phyloP scores from a whole-genome alignment of 1,140 invertebrate genomes.

The Bombus impatiens region DNA sequence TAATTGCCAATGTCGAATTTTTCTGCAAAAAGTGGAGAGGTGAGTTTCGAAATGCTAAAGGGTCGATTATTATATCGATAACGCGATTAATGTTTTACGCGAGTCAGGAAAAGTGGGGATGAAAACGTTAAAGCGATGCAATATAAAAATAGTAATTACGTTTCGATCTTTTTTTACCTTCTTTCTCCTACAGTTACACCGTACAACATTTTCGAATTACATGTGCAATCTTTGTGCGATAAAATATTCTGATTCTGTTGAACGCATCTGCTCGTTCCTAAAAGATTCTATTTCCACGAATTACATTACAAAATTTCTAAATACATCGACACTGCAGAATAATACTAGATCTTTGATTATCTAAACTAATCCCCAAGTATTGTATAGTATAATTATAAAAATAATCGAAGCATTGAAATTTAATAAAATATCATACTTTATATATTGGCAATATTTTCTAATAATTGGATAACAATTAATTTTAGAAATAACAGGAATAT shows the following conservation, averaged over 20 bases:
- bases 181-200: background rate
- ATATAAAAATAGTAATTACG: background rate
- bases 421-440: background rate
- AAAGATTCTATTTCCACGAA: too few relatives aligned
- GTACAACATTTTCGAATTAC: slow-evolving; percentile 10
- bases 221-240: background rate
- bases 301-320: background rate
- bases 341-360: background rate
- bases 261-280: background rate
- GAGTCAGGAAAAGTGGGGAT: background rate
- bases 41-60: background rate
- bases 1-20: background rate
- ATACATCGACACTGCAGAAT: background rate
- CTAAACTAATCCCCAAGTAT: background rate
- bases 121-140: background rate
- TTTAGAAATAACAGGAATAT: too few relatives aligned
- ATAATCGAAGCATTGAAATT: background rate
- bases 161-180: background rate
- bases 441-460: too few relatives aligned
- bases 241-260: background rate
- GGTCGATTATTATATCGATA: background rate
- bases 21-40: background rate
- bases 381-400: too few relatives aligned
- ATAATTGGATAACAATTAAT: background rate
- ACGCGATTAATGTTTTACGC: background rate